Conservation (phyloP, 2,113 vertebrate species). For the Rhabdornis inornatus region DNA sequence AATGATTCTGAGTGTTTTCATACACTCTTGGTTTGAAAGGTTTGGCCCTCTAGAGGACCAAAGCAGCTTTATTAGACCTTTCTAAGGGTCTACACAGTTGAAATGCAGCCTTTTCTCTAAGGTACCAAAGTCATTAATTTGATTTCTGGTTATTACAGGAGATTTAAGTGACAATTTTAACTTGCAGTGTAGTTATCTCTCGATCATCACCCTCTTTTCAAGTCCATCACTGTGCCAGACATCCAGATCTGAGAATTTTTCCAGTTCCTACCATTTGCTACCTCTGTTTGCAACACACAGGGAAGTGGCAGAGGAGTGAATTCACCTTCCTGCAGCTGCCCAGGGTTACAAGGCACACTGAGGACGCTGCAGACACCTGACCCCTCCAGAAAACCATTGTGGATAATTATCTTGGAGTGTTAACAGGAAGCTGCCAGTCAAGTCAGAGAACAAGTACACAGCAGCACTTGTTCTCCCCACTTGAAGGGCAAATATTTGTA, state of each 20-base stretch:
- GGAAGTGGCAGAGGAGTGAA: background rate
- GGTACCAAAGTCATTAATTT: background rate
- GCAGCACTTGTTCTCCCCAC: background rate
- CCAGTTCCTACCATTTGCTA: accelerated
- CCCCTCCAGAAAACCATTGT: background rate
- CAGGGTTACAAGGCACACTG: background rate
- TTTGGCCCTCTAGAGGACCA: background rate
- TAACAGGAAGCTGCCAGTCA: background rate
- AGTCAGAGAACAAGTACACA: background rate
- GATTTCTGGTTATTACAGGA: background rate
- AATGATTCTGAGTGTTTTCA: background rate
- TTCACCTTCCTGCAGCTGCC: background rate
- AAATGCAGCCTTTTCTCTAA: background rate
- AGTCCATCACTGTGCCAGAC: background rate
- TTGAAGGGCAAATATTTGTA: background rate
- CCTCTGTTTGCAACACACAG: background rate
- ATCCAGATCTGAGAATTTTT: background rate
- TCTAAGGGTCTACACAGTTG: background rate
- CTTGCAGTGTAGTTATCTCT: background rate
- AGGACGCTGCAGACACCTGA: background rate
- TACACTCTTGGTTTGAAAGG: background rate
- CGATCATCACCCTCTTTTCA: background rate
- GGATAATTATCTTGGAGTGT: background rate
- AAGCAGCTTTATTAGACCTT: background rate
- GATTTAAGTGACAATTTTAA: background rate